Percentiles rank a stretch among this genome's conserved stretches.
Conservation (phyloP, 2,113 vertebrate species). For the Rhea pennata region DNA sequence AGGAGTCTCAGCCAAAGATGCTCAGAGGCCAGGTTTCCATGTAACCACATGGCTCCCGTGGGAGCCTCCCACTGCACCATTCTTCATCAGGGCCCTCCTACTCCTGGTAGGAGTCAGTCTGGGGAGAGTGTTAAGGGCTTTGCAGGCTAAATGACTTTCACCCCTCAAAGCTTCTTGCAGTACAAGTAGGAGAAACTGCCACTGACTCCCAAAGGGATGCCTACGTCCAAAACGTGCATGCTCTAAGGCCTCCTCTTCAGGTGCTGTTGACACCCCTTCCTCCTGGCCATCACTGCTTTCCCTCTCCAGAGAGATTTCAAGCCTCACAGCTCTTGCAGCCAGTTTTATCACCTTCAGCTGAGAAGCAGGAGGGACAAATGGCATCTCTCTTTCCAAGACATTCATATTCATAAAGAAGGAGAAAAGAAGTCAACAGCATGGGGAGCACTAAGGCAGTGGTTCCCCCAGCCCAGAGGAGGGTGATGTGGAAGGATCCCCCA, state of each 20-base stretch:
- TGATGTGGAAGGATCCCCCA: neutral
- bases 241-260: neutral
- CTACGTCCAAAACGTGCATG: neutral
- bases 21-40: neutral
- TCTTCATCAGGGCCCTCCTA: neutral
- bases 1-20: neutral
- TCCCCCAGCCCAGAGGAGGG: neutral
- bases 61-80: neutral
- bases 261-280: neutral
- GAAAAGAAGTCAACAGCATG: neutral
- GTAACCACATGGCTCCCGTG: neutral
- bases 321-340: neutral
- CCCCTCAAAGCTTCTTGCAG: neutral
- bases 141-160: neutral
- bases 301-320: neutral
- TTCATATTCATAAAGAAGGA: neutral
- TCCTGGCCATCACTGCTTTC: neutral
- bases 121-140: neutral
- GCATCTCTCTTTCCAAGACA: neutral
- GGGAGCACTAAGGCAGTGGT: neutral
- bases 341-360: neutral
- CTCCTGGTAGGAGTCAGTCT: neutral
- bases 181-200: neutral
- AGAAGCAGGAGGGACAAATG: neutral
- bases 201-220: neutral